phyloP scores from a whole-genome alignment of 2,797 vertebrate species.

The Peromyscus eremicus region DNA sequence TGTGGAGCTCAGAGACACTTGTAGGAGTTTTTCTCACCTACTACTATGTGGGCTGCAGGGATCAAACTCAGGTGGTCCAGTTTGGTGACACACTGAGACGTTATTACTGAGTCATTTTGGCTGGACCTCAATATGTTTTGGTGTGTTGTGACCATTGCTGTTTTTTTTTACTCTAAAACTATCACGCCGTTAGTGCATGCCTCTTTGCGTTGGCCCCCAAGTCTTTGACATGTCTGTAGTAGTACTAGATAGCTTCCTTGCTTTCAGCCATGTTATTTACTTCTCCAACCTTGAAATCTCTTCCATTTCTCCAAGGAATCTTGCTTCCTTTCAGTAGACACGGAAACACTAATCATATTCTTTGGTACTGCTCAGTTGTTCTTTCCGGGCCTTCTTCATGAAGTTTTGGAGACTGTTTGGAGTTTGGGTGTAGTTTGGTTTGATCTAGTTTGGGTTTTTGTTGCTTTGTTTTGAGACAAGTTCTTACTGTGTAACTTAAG shows the following conservation, averaged over 20 bases:
- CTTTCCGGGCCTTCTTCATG: conserved; percentile 2
- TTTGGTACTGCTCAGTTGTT: neutral
- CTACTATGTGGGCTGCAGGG: neutral
- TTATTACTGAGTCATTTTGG: neutral
- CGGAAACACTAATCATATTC: neutral
- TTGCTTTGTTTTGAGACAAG: neutral
- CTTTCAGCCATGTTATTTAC: conserved; percentile 11
- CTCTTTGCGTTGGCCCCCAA: neutral
- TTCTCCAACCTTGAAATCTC: conserved; percentile 17
- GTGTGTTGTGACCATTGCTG: neutral
- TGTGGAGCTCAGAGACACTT: neutral
- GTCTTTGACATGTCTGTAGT: neutral
- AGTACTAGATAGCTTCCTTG: conserved; percentile 24
- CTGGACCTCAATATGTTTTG: neutral
- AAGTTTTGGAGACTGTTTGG: neutral
- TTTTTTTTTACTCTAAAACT: conserved; percentile 14
- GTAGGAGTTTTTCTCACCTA: neutral
- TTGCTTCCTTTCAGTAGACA: conserved; percentile 28
- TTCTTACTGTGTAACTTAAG: neutral
- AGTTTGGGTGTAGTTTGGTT: neutral
- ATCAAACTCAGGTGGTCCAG: neutral
- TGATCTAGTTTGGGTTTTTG: neutral
- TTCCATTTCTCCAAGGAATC: conserved; percentile 37
- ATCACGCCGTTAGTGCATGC: neutral
- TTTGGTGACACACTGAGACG: neutral